phyloP scores from a whole-genome alignment of 2,113 vertebrate genomes.

The Telmatochromis bifrenatus region DNA sequence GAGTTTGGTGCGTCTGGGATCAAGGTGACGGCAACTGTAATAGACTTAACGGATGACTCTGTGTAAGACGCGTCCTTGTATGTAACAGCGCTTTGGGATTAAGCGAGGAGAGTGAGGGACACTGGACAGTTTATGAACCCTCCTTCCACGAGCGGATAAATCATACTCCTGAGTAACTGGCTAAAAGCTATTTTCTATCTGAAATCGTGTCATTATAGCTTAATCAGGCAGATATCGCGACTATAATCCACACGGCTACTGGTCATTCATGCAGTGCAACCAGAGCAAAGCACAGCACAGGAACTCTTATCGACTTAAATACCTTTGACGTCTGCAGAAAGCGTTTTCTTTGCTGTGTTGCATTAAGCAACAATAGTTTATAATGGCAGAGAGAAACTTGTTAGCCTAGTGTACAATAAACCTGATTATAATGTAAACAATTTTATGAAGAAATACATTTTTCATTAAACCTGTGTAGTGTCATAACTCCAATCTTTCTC shows the following conservation, averaged over 20 bases:
- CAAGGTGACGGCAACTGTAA: constrained; percentile 84
- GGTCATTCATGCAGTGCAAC: constrained; percentile 60
- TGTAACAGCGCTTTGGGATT: constrained; percentile 5
- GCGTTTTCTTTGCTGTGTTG: constrained; percentile 81
- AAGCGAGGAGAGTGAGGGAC: background rate
- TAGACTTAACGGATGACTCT: constrained; percentile 76
- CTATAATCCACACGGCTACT: constrained; percentile 20
- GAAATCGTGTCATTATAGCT: constrained; percentile 23
- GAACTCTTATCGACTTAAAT: constrained; percentile 65
- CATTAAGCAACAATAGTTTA: constrained; percentile 73
- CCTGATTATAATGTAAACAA: constrained; percentile 78
- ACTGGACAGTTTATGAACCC: background rate
- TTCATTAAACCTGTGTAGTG: constrained; percentile 80
- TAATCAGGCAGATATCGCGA: constrained; percentile 14
- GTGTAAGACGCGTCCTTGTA: constrained; percentile 34
- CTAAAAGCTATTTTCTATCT: constrained; percentile 34
- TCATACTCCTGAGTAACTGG: background rate
- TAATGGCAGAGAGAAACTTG: constrained; percentile 36
- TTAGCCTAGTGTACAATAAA: constrained; percentile 77
- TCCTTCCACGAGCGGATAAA: background rate
- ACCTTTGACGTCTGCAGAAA: constrained; percentile 66
- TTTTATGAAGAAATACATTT: constrained; percentile 87
- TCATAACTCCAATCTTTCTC: constrained; percentile 29
- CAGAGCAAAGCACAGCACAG: constrained; percentile 61
- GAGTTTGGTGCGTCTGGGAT: constrained; percentile 71